Evolutionary conservation across 1,140 invertebrate genomes (phyloP).

Genomic region (Meloidogyne floridensis): DNA sequence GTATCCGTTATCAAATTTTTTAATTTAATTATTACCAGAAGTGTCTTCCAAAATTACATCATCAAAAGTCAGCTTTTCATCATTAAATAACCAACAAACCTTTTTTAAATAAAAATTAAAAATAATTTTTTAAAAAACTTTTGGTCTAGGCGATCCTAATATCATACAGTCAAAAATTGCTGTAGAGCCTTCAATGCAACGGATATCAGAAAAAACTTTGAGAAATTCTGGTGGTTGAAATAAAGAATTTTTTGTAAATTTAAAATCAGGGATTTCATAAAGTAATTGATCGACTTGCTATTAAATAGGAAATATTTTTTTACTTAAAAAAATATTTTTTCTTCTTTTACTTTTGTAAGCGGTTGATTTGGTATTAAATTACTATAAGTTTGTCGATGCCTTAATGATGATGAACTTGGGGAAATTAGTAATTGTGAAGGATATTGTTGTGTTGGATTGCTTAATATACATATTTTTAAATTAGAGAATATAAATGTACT

Average conservation of each 20-base stretch:
- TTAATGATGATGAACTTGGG: neutral
- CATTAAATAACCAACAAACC: slow-evolving; percentile 66
- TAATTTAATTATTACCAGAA: slow-evolving; percentile 29
- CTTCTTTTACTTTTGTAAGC: slow-evolving; percentile 3
- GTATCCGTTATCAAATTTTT: too few species aligned
- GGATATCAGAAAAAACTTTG: slow-evolving; percentile 64
- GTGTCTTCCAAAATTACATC: slow-evolving; percentile 63
- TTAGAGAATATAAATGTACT: neutral
- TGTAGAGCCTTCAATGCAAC: slow-evolving; percentile 54
- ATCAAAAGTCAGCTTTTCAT: slow-evolving; percentile 62
- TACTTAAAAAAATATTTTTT: neutral
- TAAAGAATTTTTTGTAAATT: slow-evolving; percentile 64
- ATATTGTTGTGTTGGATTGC: neutral
- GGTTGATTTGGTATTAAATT: neutral
- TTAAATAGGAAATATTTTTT: neutral
- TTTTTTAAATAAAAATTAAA: slow-evolving; percentile 25
- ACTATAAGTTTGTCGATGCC: neutral
- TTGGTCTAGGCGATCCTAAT: slow-evolving; percentile 61
- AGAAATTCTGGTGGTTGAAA: slow-evolving; percentile 52
- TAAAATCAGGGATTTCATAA: slow-evolving; percentile 60
- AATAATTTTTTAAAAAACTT: slow-evolving; percentile 34
- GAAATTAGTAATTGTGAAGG: neutral
- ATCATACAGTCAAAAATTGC: slow-evolving; percentile 65
- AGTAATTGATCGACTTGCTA: slow-evolving; percentile 65
- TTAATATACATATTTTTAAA: neutral